These are phyloP conservation scores for Chloebia gouldiae DNA, from an alignment of 2,113 vertebrate species.

Conservation along the genomic window DNA sequence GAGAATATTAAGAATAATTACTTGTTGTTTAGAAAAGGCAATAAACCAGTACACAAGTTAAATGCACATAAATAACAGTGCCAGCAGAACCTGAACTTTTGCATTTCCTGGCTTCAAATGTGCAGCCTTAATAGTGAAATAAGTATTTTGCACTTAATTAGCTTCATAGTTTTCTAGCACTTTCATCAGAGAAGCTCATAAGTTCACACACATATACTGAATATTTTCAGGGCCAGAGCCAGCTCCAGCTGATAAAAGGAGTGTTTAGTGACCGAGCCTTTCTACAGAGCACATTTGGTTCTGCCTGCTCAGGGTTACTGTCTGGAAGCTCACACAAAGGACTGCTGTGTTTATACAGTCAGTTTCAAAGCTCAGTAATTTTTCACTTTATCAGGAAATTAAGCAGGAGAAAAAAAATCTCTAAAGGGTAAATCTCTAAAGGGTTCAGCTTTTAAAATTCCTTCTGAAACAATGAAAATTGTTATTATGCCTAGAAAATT, in stretches of 20 bases:
- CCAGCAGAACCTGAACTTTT: conserved; percentile 38
- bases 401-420: not conserved
- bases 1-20: not conserved
- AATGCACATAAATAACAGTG: not conserved
- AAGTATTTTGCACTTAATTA: not conserved
- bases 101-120: conserved; percentile 37
- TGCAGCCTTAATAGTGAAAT: not conserved
- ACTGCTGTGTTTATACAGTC: not conserved
- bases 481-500: not conserved
- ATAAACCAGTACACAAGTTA: not conserved
- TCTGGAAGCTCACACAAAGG: not conserved
- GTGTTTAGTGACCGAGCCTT: not conserved
- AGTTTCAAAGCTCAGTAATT: not conserved
- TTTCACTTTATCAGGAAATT: not conserved
- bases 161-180: not conserved
- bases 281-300: not conserved
- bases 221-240: not conserved
- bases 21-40: not conserved
- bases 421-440: not conserved
- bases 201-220: not conserved
- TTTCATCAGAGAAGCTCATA: not conserved
- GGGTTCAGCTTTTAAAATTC: not conserved
- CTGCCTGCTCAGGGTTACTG: not conserved
- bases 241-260: not conserved
- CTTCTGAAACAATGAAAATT: not conserved